Conservation (phyloP, 2,888 invertebrate genomes). For the Hirtodrosophila confusa region DNA sequence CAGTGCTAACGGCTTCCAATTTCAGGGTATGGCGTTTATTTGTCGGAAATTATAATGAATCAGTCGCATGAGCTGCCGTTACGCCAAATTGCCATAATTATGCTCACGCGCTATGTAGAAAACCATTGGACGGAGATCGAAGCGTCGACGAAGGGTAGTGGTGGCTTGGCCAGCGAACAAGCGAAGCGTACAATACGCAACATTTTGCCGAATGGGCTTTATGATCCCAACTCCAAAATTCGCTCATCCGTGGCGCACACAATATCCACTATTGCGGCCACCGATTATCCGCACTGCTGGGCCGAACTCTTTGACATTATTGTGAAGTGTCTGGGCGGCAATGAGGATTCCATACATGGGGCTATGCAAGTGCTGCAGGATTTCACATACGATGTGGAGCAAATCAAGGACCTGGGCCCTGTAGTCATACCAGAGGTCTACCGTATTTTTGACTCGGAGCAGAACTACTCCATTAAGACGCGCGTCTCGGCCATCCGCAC, state of each 20-base stretch:
- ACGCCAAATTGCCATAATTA: constrained; percentile 89
- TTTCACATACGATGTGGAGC: constrained; percentile 88
- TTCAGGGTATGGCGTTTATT: constrained; percentile 86
- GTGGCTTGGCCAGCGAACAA: constrained; percentile 84
- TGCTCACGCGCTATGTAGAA: constrained; percentile 89
- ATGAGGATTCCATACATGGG: constrained; percentile 88
- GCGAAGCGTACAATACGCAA: constrained; percentile 87
- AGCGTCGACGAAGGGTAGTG: constrained; percentile 84
- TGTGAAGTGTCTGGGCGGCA: constrained; percentile 87
- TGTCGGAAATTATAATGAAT: constrained; percentile 88
- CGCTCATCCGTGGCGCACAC: constrained; percentile 89
- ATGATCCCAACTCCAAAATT: constrained; percentile 88
- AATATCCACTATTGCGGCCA: constrained; percentile 89
- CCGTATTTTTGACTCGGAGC: constrained; percentile 87
- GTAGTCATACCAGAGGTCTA: constrained; percentile 89
- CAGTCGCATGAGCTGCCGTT: constrained; percentile 86
- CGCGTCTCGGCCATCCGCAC: constrained; percentile 88
- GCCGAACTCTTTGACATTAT: constrained; percentile 88
- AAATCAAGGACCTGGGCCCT: constrained; percentile 88
- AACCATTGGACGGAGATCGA: constrained; percentile 87
- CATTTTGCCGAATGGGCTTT: constrained; percentile 87
- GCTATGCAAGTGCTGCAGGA: constrained; percentile 90
- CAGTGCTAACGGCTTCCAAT: constrained; percentile 13
- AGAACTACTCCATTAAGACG: constrained; percentile 86
- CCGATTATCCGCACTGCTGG: constrained; percentile 91